These are phyloP conservation scores for Steinernema carpocapsae DNA, from an alignment of 2,888 invertebrate species.

Conservation along the genomic window DNA sequence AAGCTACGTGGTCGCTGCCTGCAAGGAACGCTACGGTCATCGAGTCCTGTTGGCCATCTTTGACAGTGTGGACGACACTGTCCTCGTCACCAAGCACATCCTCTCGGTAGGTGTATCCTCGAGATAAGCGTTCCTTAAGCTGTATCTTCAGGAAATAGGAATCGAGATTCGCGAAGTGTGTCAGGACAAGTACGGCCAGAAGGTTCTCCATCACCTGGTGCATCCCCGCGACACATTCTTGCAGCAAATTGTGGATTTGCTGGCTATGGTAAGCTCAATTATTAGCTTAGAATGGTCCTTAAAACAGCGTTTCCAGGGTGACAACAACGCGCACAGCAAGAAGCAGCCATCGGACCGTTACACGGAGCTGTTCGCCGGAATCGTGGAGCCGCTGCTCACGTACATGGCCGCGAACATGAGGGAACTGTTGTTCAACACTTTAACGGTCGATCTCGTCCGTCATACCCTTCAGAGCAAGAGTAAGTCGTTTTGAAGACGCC, in stretches of 20 bases:
- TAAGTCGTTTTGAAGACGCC: background rate
- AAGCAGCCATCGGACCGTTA: conserved; percentile 49
- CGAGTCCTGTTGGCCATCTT: conserved; percentile 81
- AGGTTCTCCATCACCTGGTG: conserved; percentile 85
- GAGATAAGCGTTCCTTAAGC: background rate
- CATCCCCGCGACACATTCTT: conserved; percentile 77
- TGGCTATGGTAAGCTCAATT: background rate
- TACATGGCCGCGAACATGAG: conserved; percentile 65
- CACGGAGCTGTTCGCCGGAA: conserved; percentile 56
- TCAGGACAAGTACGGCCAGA: conserved; percentile 81
- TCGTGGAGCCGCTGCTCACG: conserved; percentile 55
- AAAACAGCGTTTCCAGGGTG: conserved; percentile 44
- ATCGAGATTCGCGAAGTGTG: conserved; percentile 51
- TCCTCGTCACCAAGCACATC: conserved; percentile 81
- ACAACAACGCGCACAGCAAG: conserved; percentile 47
- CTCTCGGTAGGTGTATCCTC: conserved; percentile 69
- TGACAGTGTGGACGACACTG: conserved; percentile 90
- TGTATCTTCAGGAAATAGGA: conserved; percentile 54
- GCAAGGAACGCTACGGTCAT: conserved; percentile 86
- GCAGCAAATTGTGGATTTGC: background rate
- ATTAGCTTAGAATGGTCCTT: too few relatives aligned
- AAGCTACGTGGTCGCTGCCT: conserved; percentile 80
- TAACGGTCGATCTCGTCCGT: conserved; percentile 47
- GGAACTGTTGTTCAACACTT: conserved; percentile 57
- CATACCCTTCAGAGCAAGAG: conserved; percentile 46